Base-by-base conservation (phyloP, 1,140 invertebrate species). In the Anastrepha ludens region DNA sequence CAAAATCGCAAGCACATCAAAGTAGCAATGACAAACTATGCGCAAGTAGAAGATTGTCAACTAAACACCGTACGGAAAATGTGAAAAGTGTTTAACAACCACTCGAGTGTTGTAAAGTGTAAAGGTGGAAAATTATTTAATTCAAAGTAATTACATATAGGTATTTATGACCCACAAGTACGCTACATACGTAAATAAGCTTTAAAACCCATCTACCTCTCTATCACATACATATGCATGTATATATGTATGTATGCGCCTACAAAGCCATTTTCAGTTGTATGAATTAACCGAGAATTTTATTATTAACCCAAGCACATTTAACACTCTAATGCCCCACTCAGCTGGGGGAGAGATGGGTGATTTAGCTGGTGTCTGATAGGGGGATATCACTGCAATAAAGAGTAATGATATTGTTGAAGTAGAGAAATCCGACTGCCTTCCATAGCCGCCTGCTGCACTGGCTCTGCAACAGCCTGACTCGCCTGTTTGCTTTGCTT, bases 271-370 rank as follows among this genome's bases (percentile, higher is more conserved):
- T 67, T 15, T 11, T 67, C 64, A 67, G 41, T 78, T 50, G 39
- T 50, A 44, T 78, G 74, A 50, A 50, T 8, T 0, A 70, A 1
- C 39, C 44, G 3, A 55, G 47, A 50, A 8, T 50, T 81, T 81
- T 81, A 81, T 81, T 55, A 81, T 81, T 81, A 81, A 81, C 17
- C 7, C 44, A 50, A 78, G 3, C 50, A 55, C 50, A 81, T 55
- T 81, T 29, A 81, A 81, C 50, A 81, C 47, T 81, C 9, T 20
- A 55, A 81, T 58, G 20, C n/a, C 44, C 47, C 41, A 55, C 50
- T 20, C 11, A 47, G 17, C 39, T 11, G 39, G 29, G n/a, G n/a
- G n/a, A n/a, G n/a, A n/a, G n/a, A n/a, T n/a, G n/a, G n/a, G n/a
- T n/a, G n/a, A n/a, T n/a, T n/a, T 41, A 47, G 17, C 39, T 11